Percentiles rank a stretch among this genome's conserved stretches.
phyloP scores from a whole-genome alignment of 2,888 invertebrate genomes.

The Caenorhabditis imperialis region DNA sequence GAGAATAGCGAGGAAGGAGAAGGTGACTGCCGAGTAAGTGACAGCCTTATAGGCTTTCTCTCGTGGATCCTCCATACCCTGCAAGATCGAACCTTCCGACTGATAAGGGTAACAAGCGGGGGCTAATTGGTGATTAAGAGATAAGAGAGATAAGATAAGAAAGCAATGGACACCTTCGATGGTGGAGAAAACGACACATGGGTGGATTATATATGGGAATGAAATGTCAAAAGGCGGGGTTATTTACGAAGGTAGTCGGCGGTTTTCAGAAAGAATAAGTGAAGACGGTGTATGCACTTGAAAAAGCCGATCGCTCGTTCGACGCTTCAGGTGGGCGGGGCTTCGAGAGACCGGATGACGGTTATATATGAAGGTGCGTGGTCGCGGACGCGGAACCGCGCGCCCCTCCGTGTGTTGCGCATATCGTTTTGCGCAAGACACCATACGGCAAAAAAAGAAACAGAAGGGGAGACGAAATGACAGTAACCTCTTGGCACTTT shows the following conservation, averaged over 20 bases:
- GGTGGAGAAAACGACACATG: conserved; percentile 3
- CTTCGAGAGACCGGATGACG: conserved; percentile 50
- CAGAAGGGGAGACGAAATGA: conserved; percentile 13
- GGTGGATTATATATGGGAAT: conserved; percentile 5
- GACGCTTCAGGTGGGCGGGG: conserved; percentile 40
- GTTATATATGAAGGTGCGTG: conserved; percentile 58
- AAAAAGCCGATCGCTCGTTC: conserved; percentile 37
- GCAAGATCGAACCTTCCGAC: not conserved
- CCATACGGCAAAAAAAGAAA: conserved; percentile 18
- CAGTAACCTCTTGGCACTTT: conserved; percentile 57
- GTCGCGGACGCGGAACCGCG: conserved; percentile 66
- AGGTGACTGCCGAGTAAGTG: conserved; percentile 77
- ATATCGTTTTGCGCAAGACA: conserved; percentile 25
- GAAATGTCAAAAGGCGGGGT: conserved; percentile 31
- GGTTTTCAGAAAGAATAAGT: conserved; percentile 5
- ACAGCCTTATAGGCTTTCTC: conserved; percentile 78
- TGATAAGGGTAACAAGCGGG: not conserved
- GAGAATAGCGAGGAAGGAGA: conserved; percentile 76
- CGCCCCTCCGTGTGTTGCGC: conserved; percentile 27
- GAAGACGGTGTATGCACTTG: conserved; percentile 10
- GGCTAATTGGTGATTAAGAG: not conserved
- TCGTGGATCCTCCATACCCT: conserved; percentile 68
- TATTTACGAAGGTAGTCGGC: conserved; percentile 2
- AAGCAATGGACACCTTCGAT: not conserved
- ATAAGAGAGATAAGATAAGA: conserved; percentile 3